Evolutionary conservation across 2,113 vertebrate species (phyloP), one percentile per base, ranked within the genome.

Genomic region (Seriola dumerili): DNA sequence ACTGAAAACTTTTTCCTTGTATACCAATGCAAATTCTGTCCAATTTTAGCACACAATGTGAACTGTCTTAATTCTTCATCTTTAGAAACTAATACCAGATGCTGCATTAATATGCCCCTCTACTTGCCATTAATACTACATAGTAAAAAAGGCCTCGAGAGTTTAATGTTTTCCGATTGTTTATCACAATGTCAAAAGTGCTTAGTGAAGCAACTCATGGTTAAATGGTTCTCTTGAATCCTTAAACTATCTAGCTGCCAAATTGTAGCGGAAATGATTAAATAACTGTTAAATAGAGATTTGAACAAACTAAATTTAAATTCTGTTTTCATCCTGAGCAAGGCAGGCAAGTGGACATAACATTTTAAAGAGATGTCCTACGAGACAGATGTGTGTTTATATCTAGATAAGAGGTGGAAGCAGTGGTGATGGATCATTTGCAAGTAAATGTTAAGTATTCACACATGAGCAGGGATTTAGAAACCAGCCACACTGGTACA

Each of bases 101-200:
- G 3, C 50, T 80, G 3, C n/a, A 68, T 72, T 40, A 38, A 59
- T 65, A 64, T 29, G 34, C 25, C 13, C n/a, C 32, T 55, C 7
- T 10, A 62, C 16, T 44, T 58, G 36, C 11, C 14, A 34, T 66
- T 32, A 62, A 63, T 32, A 46, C 5, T 38, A 61, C 25, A 0
- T 3, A 61, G 0, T 50, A n/a, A 80, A 65, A 70, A 48, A 10
- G 38, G 72, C 40, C 72, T 66, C 12, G 13, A 62, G 52, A 52
- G 79, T 29, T 29, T 29, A 70, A 34, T 57, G 48, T 32, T 83
- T 80, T 59, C 32, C 12, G 12, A 57, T 72, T 85, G 57, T 84
- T 85, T 80, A 70, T 83, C 17, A 72, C 64, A 69, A 42, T 29
- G 59, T 78, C 48, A 80, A 76, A 57, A 78, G 40, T 58, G 25